Conservation (phyloP, 2,888 invertebrate genomes). For the Cecidostiba fungosa region DNA sequence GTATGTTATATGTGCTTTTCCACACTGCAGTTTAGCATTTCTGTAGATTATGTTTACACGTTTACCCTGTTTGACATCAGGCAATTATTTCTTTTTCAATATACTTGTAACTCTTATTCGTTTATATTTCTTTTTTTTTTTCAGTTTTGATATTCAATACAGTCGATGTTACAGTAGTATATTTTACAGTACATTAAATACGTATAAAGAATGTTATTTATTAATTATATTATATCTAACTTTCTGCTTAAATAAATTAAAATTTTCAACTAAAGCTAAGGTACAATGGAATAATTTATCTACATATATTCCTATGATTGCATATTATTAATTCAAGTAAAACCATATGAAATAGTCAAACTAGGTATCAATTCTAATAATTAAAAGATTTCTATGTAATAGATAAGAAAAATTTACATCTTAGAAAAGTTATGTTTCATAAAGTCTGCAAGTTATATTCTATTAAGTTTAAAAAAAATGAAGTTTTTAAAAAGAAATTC, state of each 20-base stretch:
- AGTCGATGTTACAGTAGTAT: slow-evolving; percentile 40
- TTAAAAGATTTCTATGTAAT: slow-evolving; percentile 20
- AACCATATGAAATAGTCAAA: slow-evolving; percentile 1
- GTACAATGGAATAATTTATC: slow-evolving; percentile 31
- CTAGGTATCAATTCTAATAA: neutral
- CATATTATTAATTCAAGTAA: slow-evolving; percentile 25
- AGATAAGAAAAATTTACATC: slow-evolving; percentile 36
- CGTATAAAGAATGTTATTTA: slow-evolving; percentile 23
- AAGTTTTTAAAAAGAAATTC: neutral
- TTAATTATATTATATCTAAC: slow-evolving; percentile 7
- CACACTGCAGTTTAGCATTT: slow-evolving; percentile 1
- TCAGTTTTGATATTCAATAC: slow-evolving; percentile 11
- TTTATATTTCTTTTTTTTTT: slow-evolving; percentile 25
- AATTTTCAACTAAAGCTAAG: slow-evolving; percentile 34
- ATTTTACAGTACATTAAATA: slow-evolving; percentile 36
- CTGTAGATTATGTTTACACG: slow-evolving; percentile 29
- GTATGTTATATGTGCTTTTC: slow-evolving; percentile 5
- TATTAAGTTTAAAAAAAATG: neutral
- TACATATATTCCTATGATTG: slow-evolving; percentile 9
- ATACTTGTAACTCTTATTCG: slow-evolving; percentile 38
- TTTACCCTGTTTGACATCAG: slow-evolving; percentile 52
- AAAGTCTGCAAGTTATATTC: slow-evolving; percentile 5
- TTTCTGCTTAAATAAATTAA: slow-evolving; percentile 42
- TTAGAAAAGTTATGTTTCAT: slow-evolving; percentile 25
- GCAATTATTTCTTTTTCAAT: slow-evolving; percentile 29